phyloP scores from a whole-genome alignment of 2,888 invertebrate species.

The Meteorus cinctellus region DNA sequence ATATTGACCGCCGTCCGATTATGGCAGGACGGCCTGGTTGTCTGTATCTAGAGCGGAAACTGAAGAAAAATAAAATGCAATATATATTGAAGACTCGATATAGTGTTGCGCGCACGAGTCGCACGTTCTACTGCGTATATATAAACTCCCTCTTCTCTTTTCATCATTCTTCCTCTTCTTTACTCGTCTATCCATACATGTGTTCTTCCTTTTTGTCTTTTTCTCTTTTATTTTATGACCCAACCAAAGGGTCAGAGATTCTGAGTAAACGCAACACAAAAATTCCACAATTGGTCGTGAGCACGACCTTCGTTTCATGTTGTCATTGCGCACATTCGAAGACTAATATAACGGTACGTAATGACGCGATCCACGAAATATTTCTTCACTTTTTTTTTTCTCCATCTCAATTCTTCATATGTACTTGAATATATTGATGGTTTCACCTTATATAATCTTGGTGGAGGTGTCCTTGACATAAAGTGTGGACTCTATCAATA shows the following conservation, averaged over 20 bases:
- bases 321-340: slow-evolving; percentile 29
- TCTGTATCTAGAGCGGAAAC: slow-evolving; percentile 71
- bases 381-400: slow-evolving; percentile 49
- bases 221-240: neutral
- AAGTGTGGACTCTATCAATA: neutral
- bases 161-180: neutral
- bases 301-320: slow-evolving; percentile 40
- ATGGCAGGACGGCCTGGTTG: slow-evolving; percentile 63
- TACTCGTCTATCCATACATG: neutral
- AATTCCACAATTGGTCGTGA: slow-evolving; percentile 55
- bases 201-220: neutral
- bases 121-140: slow-evolving; percentile 21
- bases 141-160: neutral
- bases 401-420: neutral
- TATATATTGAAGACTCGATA: slow-evolving; percentile 16
- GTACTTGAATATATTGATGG: neutral
- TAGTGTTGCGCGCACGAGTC: slow-evolving; percentile 18
- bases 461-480: neutral
- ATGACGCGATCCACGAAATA: slow-evolving; percentile 62
- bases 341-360: slow-evolving; percentile 59
- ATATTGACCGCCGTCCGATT: slow-evolving; percentile 48
- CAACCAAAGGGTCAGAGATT: slow-evolving; percentile 10
- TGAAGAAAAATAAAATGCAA: slow-evolving; percentile 66
- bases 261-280: slow-evolving; percentile 37
- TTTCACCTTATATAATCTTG: neutral